These are phyloP conservation scores for Zaprionus obscuricornis DNA, from an alignment of 2,888 invertebrate species.

Conservation along the genomic window DNA sequence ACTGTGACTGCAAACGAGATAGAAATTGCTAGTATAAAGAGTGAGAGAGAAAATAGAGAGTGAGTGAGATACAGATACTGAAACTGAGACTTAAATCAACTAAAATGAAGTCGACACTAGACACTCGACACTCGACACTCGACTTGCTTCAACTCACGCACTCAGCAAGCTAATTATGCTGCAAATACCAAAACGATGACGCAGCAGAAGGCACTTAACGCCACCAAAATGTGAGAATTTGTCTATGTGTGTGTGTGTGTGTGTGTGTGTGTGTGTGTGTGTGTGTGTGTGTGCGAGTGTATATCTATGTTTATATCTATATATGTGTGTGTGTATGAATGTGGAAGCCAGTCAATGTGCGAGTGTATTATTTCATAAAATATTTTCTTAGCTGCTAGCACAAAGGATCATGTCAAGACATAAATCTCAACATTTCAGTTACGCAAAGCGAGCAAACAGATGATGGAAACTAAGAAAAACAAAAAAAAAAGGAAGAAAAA, in stretches of 20 bases:
- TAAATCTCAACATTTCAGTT: slow-evolving; percentile 77
- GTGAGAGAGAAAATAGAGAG: not conserved
- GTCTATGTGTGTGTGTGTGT: slow-evolving; percentile 19
- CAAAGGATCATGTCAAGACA: slow-evolving; percentile 78
- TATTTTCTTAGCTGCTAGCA: slow-evolving; percentile 73
- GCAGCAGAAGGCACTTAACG: slow-evolving; percentile 73
- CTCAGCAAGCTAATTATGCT: slow-evolving; percentile 75
- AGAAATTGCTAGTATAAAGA: slow-evolving; percentile 2
- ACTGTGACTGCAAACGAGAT: not conserved
- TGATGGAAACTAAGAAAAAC: slow-evolving; percentile 40
- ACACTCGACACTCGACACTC: slow-evolving; percentile 44
- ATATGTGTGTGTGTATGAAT: slow-evolving; percentile 6
- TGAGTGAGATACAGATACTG: not conserved
- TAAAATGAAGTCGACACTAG: slow-evolving; percentile 29
- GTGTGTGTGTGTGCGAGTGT: no score
- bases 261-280: slow-evolving; percentile 9
- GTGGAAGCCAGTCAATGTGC: not conserved
- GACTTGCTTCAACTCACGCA: slow-evolving; percentile 50
- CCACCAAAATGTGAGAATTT: slow-evolving; percentile 44
- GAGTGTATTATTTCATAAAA: slow-evolving; percentile 74
- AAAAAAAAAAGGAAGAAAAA: slow-evolving; percentile 32
- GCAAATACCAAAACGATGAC: slow-evolving; percentile 70
- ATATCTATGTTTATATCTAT: no score
- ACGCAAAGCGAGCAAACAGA: slow-evolving; percentile 48
- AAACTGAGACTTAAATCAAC: slow-evolving; percentile 15